Conservation (phyloP, 2,888 invertebrate species). For the Ptilodon capucinus region DNA sequence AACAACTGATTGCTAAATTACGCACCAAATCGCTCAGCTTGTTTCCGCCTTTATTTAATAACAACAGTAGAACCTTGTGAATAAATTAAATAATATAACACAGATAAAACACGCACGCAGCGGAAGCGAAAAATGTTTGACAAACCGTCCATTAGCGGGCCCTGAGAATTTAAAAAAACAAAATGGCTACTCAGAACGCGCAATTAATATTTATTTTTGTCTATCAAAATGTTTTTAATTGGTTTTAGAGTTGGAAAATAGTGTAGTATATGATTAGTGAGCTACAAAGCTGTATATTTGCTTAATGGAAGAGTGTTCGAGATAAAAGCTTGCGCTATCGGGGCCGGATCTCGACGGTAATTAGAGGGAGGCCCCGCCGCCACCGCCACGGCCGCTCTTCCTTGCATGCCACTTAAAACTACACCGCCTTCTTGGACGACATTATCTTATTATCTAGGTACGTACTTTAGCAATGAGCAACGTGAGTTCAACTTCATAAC, state of each 20-base stretch:
- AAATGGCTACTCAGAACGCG: constrained; percentile 50
- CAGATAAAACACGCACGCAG: constrained; percentile 50
- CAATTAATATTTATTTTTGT: constrained; percentile 74
- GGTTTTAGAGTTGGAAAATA: constrained; percentile 73
- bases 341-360: constrained; percentile 65
- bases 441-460: constrained; percentile 57
- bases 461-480: constrained; percentile 33
- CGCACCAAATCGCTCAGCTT: constrained; percentile 36
- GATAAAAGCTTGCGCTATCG: constrained; percentile 79
- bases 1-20: constrained; percentile 31
- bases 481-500: too few relatives aligned
- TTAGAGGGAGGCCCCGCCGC: constrained; percentile 63
- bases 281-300: constrained; percentile 79
- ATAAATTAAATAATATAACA: constrained; percentile 55
- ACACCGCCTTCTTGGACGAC: constrained; percentile 61
- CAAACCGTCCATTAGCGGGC: constrained; percentile 62
- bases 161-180: constrained; percentile 50
- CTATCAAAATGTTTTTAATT: constrained; percentile 81
- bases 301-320: constrained; percentile 78
- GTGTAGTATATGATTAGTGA: constrained; percentile 72
- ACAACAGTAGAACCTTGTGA: constrained; percentile 47
- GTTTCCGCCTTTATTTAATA: constrained; percentile 45
- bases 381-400: constrained; percentile 49
- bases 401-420: constrained; percentile 76
- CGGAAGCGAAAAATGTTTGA: constrained; percentile 66